These are phyloP conservation scores for Bucorvus abyssinicus DNA, from an alignment of 2,797 vertebrate species.

Conservation along the genomic window DNA sequence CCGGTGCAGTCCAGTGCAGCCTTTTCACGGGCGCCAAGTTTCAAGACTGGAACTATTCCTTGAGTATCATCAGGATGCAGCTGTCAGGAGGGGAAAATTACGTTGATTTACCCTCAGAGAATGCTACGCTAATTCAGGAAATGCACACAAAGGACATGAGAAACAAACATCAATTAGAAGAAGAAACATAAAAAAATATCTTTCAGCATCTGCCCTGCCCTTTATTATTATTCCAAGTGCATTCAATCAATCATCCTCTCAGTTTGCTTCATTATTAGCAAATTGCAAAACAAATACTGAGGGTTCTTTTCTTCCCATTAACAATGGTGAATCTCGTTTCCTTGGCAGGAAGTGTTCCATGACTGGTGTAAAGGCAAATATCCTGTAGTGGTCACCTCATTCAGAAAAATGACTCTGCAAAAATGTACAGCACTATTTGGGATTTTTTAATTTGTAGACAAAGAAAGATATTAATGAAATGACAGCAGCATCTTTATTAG, in stretches of 20 bases:
- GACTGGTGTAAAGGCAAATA: background rate
- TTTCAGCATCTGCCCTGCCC: slow-evolving; percentile 30
- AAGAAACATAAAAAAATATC: slow-evolving; percentile 25
- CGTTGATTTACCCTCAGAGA: background rate
- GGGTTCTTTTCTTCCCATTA: slow-evolving; percentile 35
- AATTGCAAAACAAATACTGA: slow-evolving; percentile 16
- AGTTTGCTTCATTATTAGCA: slow-evolving; percentile 19
- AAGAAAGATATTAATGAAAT: background rate
- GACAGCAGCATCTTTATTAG: background rate
- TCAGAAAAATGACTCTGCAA: background rate
- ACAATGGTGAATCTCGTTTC: slow-evolving; percentile 2
- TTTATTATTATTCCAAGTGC: slow-evolving; percentile 41
- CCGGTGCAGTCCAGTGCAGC: background rate
- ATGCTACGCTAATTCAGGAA: slow-evolving; percentile 48
- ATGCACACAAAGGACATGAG: slow-evolving; percentile 10
- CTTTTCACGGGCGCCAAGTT: background rate
- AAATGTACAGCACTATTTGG: background rate
- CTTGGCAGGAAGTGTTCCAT: background rate
- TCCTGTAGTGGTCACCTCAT: background rate
- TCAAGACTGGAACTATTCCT: background rate
- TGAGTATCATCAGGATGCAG: background rate
- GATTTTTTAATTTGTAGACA: background rate
- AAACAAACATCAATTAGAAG: slow-evolving; percentile 58
- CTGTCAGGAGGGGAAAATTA: slow-evolving; percentile 33
- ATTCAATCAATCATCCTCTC: slow-evolving; percentile 22